Percentiles rank a stretch among this genome's conserved stretches.
These are phyloP conservation scores for Plectropomus leopardus DNA, from an alignment of 2,113 vertebrate species.

Conservation along the genomic window DNA sequence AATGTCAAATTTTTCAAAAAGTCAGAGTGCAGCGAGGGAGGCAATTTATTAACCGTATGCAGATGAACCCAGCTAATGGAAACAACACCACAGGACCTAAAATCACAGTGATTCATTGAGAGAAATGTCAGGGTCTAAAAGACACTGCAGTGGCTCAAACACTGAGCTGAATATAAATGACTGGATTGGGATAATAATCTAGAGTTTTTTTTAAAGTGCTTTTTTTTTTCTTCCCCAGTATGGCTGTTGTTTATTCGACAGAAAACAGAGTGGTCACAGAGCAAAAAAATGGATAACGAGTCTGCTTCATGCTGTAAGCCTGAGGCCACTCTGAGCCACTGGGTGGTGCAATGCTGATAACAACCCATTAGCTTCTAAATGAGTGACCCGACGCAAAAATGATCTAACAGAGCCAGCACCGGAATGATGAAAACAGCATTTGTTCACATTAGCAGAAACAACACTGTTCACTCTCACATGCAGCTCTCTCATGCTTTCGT, in stretches of 20 bases:
- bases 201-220: conserved; percentile 21
- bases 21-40: conserved; percentile 12
- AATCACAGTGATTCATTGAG: conserved; percentile 45
- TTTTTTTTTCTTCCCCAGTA: not conserved
- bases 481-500: not conserved
- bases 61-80: conserved; percentile 47
- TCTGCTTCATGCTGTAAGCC: conserved; percentile 44
- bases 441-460: conserved; percentile 29
- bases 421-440: conserved; percentile 36
- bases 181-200: conserved; percentile 32
- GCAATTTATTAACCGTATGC: conserved; percentile 41
- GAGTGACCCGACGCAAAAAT: conserved; percentile 21
- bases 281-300: conserved; percentile 34
- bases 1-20: conserved; percentile 25
- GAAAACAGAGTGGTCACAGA: conserved; percentile 38
- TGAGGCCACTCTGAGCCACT: conserved; percentile 56
- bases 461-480: conserved; percentile 12
- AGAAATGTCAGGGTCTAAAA: conserved; percentile 62
- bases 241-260: conserved; percentile 36
- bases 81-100: conserved; percentile 49
- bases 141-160: conserved; percentile 17
- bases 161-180: conserved; percentile 52
- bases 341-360: conserved; percentile 61
- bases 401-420: conserved; percentile 16
- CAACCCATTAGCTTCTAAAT: conserved; percentile 52